Evolutionary conservation across 2,113 vertebrate species (phyloP).

Genomic region (Hippotragus niger): DNA sequence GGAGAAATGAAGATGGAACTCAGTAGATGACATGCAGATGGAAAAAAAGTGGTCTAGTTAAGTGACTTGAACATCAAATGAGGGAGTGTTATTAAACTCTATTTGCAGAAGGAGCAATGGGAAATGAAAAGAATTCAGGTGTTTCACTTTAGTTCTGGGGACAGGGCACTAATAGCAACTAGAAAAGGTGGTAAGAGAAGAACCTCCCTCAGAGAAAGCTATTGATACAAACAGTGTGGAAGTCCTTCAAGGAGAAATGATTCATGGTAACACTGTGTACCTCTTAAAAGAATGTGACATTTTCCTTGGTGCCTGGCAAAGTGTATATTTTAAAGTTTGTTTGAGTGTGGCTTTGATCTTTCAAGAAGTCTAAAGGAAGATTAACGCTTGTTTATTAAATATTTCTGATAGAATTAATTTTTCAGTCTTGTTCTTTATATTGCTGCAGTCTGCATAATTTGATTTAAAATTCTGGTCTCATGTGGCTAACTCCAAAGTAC

Average conservation of each 20-base stretch:
- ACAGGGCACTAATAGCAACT: fast-evolving
- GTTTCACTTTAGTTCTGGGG: background rate
- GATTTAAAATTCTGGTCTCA: conserved; percentile 80
- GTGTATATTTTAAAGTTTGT: conserved; percentile 28
- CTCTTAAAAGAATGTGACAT: conserved; percentile 15
- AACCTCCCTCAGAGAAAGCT: no score
- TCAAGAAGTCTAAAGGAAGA: conserved; percentile 54
- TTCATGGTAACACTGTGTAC: background rate
- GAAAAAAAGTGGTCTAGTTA: background rate
- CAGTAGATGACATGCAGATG: background rate
- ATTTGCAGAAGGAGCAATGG: background rate
- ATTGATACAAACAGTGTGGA: background rate
- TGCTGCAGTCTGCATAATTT: background rate
- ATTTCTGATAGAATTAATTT: conserved; percentile 76
- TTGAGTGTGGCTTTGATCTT: conserved; percentile 49
- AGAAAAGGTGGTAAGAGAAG: background rate
- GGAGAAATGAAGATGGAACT: background rate
- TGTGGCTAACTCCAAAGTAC: conserved; percentile 64
- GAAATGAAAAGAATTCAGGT: background rate
- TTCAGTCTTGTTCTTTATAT: conserved; percentile 64
- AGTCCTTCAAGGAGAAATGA: conserved; percentile 29
- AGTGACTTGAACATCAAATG: background rate
- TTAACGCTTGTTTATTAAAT: conserved; percentile 76
- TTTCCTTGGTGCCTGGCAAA: conserved; percentile 16
- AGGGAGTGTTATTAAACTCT: background rate